These are phyloP conservation scores for Microhierax caerulescens DNA, from an alignment of 2,797 vertebrate genomes.

Conservation along the genomic window DNA sequence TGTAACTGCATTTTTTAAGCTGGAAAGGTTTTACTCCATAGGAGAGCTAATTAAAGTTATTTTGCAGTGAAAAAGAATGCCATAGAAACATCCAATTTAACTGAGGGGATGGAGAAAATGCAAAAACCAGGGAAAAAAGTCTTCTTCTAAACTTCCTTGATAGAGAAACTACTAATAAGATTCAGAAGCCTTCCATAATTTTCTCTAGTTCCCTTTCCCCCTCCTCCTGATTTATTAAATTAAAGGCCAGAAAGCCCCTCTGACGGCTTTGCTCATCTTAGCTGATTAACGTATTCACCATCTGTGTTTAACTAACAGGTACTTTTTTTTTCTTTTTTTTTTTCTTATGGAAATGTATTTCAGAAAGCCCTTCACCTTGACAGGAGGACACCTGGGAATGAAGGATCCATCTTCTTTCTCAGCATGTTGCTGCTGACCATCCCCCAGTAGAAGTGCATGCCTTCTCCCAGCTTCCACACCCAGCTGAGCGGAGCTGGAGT, in stretches of 20 bases:
- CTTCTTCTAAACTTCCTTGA: neutral
- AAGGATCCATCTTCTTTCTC: neutral
- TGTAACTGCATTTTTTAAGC: neutral
- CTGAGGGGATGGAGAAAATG: neutral
- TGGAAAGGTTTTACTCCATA: neutral
- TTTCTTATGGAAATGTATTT: neutral
- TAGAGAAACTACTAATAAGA: neutral
- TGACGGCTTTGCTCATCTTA: neutral
- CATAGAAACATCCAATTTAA: neutral
- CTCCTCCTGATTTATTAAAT: neutral
- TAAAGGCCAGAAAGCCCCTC: neutral
- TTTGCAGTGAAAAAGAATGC: constrained; percentile 9
- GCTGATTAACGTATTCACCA: neutral
- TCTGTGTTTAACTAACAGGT: neutral
- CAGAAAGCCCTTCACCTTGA: neutral
- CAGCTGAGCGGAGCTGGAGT: neutral
- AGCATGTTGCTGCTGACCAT: neutral
- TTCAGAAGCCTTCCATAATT: neutral
- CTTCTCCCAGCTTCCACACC: neutral
- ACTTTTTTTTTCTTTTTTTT: neutral
- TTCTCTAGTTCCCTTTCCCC: neutral
- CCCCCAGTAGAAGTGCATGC: neutral
- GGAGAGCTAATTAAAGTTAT: constrained; percentile 11
- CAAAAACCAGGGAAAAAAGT: neutral
- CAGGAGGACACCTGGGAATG: neutral